Conservation (phyloP, 1,140 invertebrate genomes). For the Halyomorpha halys region DNA sequence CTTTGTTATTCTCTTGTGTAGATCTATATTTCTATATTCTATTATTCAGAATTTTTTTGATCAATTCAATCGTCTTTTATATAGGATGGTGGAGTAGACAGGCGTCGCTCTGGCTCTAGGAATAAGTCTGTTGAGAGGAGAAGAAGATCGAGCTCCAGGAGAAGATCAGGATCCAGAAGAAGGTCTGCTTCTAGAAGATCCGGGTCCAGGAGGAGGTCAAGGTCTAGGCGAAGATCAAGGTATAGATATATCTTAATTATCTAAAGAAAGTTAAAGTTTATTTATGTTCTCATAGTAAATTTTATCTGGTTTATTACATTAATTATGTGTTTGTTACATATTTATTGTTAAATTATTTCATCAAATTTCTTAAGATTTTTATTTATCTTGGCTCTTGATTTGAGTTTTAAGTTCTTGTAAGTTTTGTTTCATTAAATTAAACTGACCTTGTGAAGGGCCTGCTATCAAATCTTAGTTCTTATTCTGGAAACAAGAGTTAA, state of each 20-base stretch:
- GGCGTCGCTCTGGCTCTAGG: slow-evolving; percentile 27
- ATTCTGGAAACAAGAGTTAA: too few relatives aligned
- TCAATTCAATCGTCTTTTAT: too few relatives aligned
- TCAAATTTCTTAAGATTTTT: too few relatives aligned
- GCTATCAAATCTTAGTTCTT: too few relatives aligned
- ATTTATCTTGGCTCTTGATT: too few relatives aligned
- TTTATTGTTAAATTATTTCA: too few relatives aligned
- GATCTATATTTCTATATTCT: not conserved
- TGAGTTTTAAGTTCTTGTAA: too few relatives aligned
- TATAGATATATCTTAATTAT: not conserved
- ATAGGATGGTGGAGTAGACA: slow-evolving; percentile 20
- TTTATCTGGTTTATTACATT: not conserved
- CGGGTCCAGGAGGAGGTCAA: slow-evolving; percentile 37
- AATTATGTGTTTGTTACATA: too few relatives aligned
- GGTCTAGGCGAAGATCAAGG: slow-evolving; percentile 38
- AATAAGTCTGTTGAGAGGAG: slow-evolving; percentile 16
- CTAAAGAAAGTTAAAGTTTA: too few relatives aligned
- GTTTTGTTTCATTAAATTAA: too few relatives aligned
- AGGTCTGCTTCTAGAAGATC: slow-evolving; percentile 40
- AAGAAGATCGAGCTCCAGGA: slow-evolving; percentile 25
- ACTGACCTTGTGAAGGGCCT: too few relatives aligned
- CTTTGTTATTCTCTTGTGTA: not conserved
- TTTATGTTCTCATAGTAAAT: not conserved
- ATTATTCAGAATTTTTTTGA: too few relatives aligned
- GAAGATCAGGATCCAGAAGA: slow-evolving; percentile 36